A percentile compares a stretch with the other conserved stretches of the same genome.
Conservation (phyloP, 2,113 vertebrate genomes). For the Esox niger region DNA sequence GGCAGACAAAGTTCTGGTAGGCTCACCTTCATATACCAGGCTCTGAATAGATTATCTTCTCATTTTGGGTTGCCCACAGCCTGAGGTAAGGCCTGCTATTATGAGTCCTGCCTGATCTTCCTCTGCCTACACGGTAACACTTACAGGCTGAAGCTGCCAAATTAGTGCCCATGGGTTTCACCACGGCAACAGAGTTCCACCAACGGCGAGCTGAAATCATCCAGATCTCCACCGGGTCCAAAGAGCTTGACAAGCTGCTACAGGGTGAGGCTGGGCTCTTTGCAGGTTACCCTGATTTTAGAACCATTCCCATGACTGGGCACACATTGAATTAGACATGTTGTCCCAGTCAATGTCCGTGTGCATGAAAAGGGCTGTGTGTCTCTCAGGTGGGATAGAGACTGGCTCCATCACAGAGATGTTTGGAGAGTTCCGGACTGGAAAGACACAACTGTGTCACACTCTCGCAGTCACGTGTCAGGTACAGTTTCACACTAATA, state of each 20-base stretch:
- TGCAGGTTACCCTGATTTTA: neutral
- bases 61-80: neutral
- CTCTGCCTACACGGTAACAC: neutral
- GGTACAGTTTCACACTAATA: constrained; percentile 57
- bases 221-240: constrained; percentile 96
- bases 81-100: neutral
- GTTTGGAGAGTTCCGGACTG: constrained; percentile 96
- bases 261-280: constrained; percentile 71
- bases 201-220: constrained; percentile 95
- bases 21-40: constrained; percentile 24
- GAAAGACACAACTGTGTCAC: constrained; percentile 96
- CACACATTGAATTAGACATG: neutral
- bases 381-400: constrained; percentile 88
- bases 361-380: neutral
- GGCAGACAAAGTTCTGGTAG: constrained; percentile 94
- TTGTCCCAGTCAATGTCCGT: neutral
- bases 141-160: constrained; percentile 89
- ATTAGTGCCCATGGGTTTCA: constrained; percentile 96
- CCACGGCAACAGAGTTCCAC: constrained; percentile 95
- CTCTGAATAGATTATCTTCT: too few relatives aligned
- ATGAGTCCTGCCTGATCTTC: neutral
- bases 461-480: constrained; percentile 96
- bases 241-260: constrained; percentile 94
- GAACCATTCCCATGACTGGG: neutral
- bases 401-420: constrained; percentile 98